Evolutionary conservation across 2,113 vertebrate species (phyloP).

Genomic region (Calyptomena viridis): DNA sequence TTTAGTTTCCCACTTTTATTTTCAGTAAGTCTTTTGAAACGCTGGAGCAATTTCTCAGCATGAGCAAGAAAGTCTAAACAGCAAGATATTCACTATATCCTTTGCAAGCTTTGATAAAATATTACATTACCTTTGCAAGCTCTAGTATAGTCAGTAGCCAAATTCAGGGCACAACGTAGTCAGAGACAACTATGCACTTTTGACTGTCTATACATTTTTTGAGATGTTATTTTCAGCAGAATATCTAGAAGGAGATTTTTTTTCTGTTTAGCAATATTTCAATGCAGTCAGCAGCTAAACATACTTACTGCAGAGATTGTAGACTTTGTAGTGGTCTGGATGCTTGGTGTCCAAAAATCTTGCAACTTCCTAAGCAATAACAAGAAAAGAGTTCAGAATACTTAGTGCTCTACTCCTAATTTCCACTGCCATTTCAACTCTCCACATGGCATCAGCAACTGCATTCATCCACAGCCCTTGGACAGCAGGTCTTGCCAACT

Average conservation of each 20-base stretch:
- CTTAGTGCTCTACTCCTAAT: not conserved
- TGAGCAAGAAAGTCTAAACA: not conserved
- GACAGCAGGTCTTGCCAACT: not conserved
- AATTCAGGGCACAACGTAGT: not conserved
- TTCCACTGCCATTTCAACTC: not conserved
- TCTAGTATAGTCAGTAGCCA: not conserved
- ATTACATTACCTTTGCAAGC: not conserved
- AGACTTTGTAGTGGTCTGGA: conserved; percentile 88
- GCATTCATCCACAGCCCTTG: not conserved
- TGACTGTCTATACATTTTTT: not conserved
- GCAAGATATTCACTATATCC: not conserved
- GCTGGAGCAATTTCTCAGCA: not conserved
- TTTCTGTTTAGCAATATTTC: not conserved
- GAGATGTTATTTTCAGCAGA: not conserved
- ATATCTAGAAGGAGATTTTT: not conserved
- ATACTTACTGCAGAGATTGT: conserved; percentile 96
- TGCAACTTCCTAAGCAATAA: conserved; percentile 84
- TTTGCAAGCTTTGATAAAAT: not conserved
- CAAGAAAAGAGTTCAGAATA: not conserved
- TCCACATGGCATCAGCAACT: not conserved
- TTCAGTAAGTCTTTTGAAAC: not conserved
- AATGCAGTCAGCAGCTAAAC: not conserved
- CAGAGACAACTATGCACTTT: not conserved
- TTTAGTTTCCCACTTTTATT: not conserved
- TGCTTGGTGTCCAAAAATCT: conserved; percentile 93